Evolutionary conservation across 1,140 invertebrate species (phyloP), one percentile per base, ranked within the genome.

Genomic region (Stegodyphus mimosarum): DNA sequence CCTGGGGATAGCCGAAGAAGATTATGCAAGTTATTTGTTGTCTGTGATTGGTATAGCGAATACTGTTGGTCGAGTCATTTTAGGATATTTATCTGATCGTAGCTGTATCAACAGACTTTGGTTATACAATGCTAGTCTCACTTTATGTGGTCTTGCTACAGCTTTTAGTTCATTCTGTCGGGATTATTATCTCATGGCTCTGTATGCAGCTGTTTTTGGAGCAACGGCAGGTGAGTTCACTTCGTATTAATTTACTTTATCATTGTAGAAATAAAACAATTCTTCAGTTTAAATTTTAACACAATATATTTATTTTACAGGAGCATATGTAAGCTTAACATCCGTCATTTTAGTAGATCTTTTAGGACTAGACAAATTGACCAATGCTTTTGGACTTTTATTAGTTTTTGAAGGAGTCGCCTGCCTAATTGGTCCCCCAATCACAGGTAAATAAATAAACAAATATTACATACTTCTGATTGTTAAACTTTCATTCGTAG

Each of bases 321-420:
- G 96, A 77, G 96, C 96, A 49, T 98, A 98, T 89, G 96, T 98
- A 6, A 96, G 96, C 6, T 92, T 98, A 15, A 98, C 97, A 6
- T 97, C 96, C 7, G 96, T 97, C 6, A 95, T 97, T 75, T 90
- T 97, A 71, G 95, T 97, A 5, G 96, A 97, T 90, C 92, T 97
- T 52, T 90, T 97, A 74, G 96, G 96, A 7, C 90, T 98, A 72
- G 95, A 97, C 67, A 95, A 93, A 88, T 91, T 98, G 53, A 97
- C 97, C 0, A 98, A 98, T 90, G 96, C 96, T 1, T 98, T 98
- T 90, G 97, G 97, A n/a, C 91, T 98, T 7, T 91, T 98, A 7
- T 91, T 97, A 80, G 92, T 98, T 10, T 98, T 97, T 91, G 96
- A 98, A 92, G 97, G 97, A 33, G 93, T 98, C 64, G 96, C 96